A percentile compares a stretch with the other conserved stretches of the same genome.
phyloP scores from a whole-genome alignment of 2,888 invertebrate species.

The Rhagium mordax region DNA sequence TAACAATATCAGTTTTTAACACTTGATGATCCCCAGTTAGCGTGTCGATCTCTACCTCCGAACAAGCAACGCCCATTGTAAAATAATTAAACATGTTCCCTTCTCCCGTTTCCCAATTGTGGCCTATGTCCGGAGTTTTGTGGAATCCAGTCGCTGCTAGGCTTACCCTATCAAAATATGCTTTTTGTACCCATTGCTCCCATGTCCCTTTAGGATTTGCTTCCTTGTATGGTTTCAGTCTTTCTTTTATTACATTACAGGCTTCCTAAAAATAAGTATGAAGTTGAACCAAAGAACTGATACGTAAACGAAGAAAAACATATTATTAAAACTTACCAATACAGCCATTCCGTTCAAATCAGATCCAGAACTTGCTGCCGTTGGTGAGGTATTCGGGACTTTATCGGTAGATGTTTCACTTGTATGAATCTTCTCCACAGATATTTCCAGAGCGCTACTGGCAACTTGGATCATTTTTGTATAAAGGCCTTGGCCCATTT shows the following conservation, averaged over 20 bases:
- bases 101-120: constrained; percentile 78
- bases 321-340: constrained; percentile 69
- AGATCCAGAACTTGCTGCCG: constrained; percentile 90
- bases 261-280: constrained; percentile 72
- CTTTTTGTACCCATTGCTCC: constrained; percentile 87
- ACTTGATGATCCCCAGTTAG: constrained; percentile 95
- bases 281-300: too few species aligned
- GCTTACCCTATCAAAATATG: constrained; percentile 84
- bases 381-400: constrained; percentile 92
- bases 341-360: constrained; percentile 95
- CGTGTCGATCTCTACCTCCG: constrained; percentile 94
- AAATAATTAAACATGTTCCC: constrained; percentile 88
- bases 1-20: constrained; percentile 91
- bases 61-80: constrained; percentile 88
- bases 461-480: constrained; percentile 97
- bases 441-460: constrained; percentile 80
- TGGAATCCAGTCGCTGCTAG: constrained; percentile 90
- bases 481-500: constrained; percentile 97
- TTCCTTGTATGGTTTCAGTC: constrained; percentile 83
- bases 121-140: constrained; percentile 82
- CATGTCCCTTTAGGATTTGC: constrained; percentile 85
- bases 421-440: constrained; percentile 83
- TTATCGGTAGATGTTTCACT: constrained; percentile 91
- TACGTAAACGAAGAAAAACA: too few species aligned
- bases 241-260: constrained; percentile 81